A percentile compares a stretch with the other conserved stretches of the same genome.
phyloP scores from a whole-genome alignment of 2,888 invertebrate genomes.

The Andrena chrysosceles region DNA sequence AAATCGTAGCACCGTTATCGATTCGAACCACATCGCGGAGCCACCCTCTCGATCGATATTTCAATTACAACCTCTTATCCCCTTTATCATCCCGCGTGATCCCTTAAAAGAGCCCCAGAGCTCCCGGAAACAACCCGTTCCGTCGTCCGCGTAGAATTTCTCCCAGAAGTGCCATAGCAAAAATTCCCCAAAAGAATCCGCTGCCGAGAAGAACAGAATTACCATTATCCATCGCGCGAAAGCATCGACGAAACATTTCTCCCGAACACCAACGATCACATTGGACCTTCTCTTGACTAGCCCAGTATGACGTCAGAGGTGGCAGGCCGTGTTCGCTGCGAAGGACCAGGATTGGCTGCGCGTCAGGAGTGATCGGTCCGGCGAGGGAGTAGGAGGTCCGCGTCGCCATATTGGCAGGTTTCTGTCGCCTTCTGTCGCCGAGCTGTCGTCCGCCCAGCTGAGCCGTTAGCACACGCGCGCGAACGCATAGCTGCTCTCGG shows the following conservation, averaged over 20 bases:
- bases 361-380: conserved; percentile 62
- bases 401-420: conserved; percentile 78
- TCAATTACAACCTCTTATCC: background rate
- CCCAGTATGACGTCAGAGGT: conserved; percentile 57
- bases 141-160: too few species aligned
- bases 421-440: conserved; percentile 75
- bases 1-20: conserved; percentile 37
- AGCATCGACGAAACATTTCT: background rate
- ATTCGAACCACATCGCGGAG: conserved; percentile 36
- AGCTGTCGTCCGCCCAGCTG: conserved; percentile 80
- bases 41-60: conserved; percentile 47
- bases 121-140: too few species aligned
- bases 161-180: too few species aligned
- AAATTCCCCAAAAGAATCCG: too few species aligned
- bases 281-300: conserved; percentile 39
- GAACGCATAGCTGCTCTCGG: conserved; percentile 35
- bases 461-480: conserved; percentile 73
- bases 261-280: background rate
- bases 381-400: conserved; percentile 56
- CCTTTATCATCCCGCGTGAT: background rate
- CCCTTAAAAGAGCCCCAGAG: too few species aligned
- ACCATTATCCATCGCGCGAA: too few species aligned
- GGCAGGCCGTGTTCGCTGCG: conserved; percentile 35
- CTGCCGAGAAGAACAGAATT: background rate
- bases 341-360: conserved; percentile 52